These are phyloP conservation scores for Drosophila colorata DNA, from an alignment of 2,888 invertebrate species.

Conservation along the genomic window DNA sequence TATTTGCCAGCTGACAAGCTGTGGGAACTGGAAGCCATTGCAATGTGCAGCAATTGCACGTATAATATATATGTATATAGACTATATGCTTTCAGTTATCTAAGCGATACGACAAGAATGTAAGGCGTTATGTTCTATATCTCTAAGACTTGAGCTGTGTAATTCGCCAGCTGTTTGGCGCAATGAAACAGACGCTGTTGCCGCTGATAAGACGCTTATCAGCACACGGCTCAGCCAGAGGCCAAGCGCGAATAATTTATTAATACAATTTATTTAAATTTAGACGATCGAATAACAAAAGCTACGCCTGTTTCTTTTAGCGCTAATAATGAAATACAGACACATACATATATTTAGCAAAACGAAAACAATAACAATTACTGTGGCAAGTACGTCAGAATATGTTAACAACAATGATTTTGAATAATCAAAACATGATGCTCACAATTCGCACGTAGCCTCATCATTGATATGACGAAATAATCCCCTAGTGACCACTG, in stretches of 20 bases:
- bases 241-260: constrained; percentile 37
- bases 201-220: constrained; percentile 44
- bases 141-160: neutral
- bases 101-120: constrained; percentile 33
- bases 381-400: constrained; percentile 59
- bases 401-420: constrained; percentile 29
- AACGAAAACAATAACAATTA: constrained; percentile 8
- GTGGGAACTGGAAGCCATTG: constrained; percentile 53
- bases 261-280: constrained; percentile 54
- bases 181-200: constrained; percentile 2
- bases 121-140: constrained; percentile 8
- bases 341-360: neutral
- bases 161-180: constrained; percentile 7
- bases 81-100: constrained; percentile 19
- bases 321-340: constrained; percentile 12
- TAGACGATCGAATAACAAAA: constrained; percentile 42
- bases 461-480: constrained; percentile 23
- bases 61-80: too few species aligned
- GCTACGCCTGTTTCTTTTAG: constrained; percentile 24
- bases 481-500: neutral
- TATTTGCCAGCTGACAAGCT: constrained; percentile 71
- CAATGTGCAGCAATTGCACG: constrained; percentile 22
- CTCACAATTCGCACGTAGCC: constrained; percentile 17
- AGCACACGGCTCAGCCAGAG: constrained; percentile 16
- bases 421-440: constrained; percentile 49